Conservation (phyloP, 2,888 invertebrate species). For the Xestia sexstrigata region DNA sequence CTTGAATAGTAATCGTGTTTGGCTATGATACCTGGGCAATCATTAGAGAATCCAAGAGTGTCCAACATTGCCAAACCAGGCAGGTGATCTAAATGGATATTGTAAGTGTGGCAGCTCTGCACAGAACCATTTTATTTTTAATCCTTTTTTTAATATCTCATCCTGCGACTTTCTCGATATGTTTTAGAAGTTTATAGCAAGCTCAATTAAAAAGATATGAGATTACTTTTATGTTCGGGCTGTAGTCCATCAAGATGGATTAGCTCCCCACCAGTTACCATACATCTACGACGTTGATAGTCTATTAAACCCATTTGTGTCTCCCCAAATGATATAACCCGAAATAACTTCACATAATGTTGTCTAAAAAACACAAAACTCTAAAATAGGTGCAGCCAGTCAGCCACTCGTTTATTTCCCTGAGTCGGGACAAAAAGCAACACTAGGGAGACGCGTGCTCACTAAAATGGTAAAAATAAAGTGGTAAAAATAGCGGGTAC, state of each 20-base stretch:
- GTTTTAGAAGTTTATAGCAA: background rate
- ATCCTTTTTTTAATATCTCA: background rate
- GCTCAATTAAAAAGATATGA: constrained; percentile 12
- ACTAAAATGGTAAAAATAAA: constrained; percentile 86
- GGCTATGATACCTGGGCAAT: background rate
- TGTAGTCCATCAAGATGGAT: constrained; percentile 34
- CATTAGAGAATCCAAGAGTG: background rate
- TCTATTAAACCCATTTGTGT: constrained; percentile 62
- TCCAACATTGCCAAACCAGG: background rate
- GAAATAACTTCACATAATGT: constrained; percentile 64
- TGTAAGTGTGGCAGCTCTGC: background rate
- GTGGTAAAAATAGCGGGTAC: constrained; percentile 83
- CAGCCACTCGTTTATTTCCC: constrained; percentile 71
- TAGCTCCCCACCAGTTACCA: constrained; percentile 41
- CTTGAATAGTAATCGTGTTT: background rate
- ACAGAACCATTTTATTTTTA: background rate
- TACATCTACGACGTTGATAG: constrained; percentile 58
- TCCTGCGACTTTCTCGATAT: background rate
- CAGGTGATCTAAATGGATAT: background rate
- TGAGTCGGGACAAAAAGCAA: constrained; percentile 80
- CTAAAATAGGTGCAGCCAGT: constrained; percentile 70
- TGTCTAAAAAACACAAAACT: constrained; percentile 66
- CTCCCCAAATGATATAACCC: constrained; percentile 66
- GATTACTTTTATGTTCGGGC: constrained; percentile 13
- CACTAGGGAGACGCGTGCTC: constrained; percentile 84